Evolutionary conservation across 2,113 vertebrate species (phyloP).

Genomic region (Sturnira hondurensis): DNA sequence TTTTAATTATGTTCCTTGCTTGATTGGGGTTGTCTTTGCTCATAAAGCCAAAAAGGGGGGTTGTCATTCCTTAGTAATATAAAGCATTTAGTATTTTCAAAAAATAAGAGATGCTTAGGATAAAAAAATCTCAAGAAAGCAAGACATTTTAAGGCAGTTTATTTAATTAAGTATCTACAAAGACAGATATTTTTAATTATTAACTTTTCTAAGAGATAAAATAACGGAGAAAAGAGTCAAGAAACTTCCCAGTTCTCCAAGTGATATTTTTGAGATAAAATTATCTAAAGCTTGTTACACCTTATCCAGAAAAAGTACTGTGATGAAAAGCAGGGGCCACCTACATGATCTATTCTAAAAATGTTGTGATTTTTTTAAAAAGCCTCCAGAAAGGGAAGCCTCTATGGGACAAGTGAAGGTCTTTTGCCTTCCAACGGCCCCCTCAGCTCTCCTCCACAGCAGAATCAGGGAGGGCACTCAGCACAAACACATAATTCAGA

Average conservation of each 20-base stretch:
- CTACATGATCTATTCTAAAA: background rate
- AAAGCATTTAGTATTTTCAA: background rate
- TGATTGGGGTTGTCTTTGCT: background rate
- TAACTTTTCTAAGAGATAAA: background rate
- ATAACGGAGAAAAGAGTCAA: background rate
- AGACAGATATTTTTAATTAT: background rate
- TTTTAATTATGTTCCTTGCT: background rate
- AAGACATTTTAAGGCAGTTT: background rate
- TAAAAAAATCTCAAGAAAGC: background rate
- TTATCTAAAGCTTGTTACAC: background rate
- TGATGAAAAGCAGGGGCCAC: background rate
- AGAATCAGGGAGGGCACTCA: background rate
- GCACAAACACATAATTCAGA: conserved; percentile 60
- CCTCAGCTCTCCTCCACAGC: background rate
- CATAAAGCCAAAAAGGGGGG: background rate
- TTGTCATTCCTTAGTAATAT: background rate
- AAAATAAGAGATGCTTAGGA: background rate
- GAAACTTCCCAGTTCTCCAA: background rate
- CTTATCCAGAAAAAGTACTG: background rate
- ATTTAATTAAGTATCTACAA: background rate
- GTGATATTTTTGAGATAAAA: background rate
- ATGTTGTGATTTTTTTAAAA: background rate
- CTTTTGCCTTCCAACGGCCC: background rate
- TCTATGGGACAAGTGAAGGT: background rate
- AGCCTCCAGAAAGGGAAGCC: background rate